Percentiles rank a stretch among this genome's conserved stretches.
Conservation (phyloP, 2,888 invertebrate genomes). For the Zygaena filipendulae region DNA sequence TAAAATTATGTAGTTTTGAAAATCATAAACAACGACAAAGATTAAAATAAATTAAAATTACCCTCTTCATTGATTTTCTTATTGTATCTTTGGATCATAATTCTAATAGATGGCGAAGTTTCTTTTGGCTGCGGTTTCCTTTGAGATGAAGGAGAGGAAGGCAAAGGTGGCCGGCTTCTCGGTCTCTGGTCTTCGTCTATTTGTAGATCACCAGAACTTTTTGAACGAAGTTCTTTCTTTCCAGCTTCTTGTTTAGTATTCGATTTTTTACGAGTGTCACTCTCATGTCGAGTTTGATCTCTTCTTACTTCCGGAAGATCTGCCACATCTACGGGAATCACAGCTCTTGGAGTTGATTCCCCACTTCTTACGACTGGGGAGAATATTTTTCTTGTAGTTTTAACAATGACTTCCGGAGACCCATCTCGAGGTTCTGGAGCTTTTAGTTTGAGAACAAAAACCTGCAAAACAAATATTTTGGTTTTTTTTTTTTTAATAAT, state of each 20-base stretch:
- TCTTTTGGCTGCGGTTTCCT: constrained; percentile 66
- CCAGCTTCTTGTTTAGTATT: constrained; percentile 26
- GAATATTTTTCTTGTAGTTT: constrained; percentile 83
- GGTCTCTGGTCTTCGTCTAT: constrained; percentile 42
- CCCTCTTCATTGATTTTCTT: constrained; percentile 72
- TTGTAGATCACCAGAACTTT: constrained; percentile 44
- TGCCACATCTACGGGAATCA: constrained; percentile 52
- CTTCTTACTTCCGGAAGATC: constrained; percentile 49
- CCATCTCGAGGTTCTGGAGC: constrained; percentile 43
- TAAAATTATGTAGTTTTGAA: too few species aligned
- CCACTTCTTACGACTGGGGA: constrained; percentile 74
- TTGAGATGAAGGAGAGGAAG: constrained; percentile 71
- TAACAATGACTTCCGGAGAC: constrained; percentile 78
- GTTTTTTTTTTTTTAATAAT: too few species aligned
- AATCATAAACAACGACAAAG: too few species aligned
- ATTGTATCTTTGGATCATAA: constrained; percentile 78
- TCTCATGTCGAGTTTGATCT: constrained; percentile 20
- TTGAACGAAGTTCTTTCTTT: constrained; percentile 28
- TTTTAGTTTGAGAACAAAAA: constrained; percentile 52
- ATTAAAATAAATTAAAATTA: constrained; percentile 13
- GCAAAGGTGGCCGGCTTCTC: constrained; percentile 63
- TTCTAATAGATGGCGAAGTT: constrained; percentile 74
- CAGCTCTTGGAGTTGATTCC: constrained; percentile 61
- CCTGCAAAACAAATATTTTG: constrained; percentile 26
- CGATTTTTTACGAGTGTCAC: constrained; percentile 22